These are phyloP conservation scores for Arctocebus calabarensis DNA, from an alignment of 2,797 vertebrate genomes.

Conservation along the genomic window DNA sequence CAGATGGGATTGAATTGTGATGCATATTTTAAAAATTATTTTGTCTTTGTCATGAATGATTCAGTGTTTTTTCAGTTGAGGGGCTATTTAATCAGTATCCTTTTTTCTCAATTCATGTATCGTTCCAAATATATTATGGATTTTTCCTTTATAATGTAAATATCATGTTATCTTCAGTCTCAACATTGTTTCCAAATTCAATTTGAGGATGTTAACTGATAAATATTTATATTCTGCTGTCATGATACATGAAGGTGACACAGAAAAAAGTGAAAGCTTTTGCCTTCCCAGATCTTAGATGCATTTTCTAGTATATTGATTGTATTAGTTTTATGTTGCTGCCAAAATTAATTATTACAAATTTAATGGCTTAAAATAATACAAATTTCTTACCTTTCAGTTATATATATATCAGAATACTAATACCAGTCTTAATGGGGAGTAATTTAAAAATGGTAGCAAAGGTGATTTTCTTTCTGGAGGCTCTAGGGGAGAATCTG, in stretches of 20 bases:
- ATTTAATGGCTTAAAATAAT: not conserved
- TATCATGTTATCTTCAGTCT: not conserved
- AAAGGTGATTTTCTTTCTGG: not conserved
- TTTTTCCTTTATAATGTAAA: not conserved
- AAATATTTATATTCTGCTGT: not conserved
- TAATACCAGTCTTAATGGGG: not conserved
- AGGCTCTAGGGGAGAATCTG: not conserved
- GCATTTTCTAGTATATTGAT: not conserved
- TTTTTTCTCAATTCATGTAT: not conserved
- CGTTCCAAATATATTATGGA: not conserved
- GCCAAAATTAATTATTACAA: not conserved
- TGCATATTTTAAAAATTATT: not conserved
- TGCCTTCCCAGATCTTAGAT: not conserved
- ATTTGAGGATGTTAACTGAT: not conserved
- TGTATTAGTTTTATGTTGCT: not conserved
- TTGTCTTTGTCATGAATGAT: not conserved
- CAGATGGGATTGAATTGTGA: not conserved
- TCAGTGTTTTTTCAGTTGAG: not conserved
- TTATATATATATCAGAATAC: not conserved
- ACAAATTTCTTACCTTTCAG: not conserved
- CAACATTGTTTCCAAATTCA: not conserved
- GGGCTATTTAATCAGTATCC: not conserved
- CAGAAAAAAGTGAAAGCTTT: not conserved
- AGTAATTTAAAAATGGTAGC: not conserved
- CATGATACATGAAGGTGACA: not conserved